Base-by-base conservation (phyloP, 2,888 invertebrate genomes). In the Xestia xanthographa region DNA sequence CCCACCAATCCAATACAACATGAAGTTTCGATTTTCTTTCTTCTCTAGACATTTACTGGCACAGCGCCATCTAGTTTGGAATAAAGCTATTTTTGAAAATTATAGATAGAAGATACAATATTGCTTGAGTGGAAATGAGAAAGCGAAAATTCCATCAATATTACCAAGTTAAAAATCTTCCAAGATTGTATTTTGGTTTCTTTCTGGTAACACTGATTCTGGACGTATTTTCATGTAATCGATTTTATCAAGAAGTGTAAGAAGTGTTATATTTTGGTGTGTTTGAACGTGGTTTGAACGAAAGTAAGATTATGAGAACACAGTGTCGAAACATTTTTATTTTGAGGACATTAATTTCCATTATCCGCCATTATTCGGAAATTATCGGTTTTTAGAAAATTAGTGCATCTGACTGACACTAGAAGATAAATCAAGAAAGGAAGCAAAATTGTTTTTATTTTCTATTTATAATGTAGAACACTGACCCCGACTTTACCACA, bases 11-110 rank as follows among this genome's bases (percentile, higher is more conserved):
- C 84, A 86, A 87, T 82, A 80, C 85, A 87, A 86, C 82, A 77
- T 80, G 84, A 88, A 85, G 92, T 92, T 94, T 94, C 94, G 94
- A 94, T 94, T 94, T 94, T 93, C 91, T 91, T 90, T 89, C 87
- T 78, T 81, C 72, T 88, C 86, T 90, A 87, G 86, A 87, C 86
- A 87, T 89, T 83, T 80, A 67, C 67, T 58, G 68, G 66, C 34
- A 70, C 68, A 91, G 75, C 91, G 93, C 92, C 94, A 94, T 92
- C 94, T 94, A 86, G 88, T 72, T 72, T 62, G n/a, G 34, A 12
- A 4, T 22, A n/a, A 14, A 69, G 22, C 34, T 34, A 41, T 12
- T 72, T 77, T 38, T 22, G 38, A 6, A 60, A 65, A 63, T 62
- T 6, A 70, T 43, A 72, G 86, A 84, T 34, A 43, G 38, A 38